Evolutionary conservation across 2,797 vertebrate genomes (phyloP).

Genomic region (Emys orbicularis): DNA sequence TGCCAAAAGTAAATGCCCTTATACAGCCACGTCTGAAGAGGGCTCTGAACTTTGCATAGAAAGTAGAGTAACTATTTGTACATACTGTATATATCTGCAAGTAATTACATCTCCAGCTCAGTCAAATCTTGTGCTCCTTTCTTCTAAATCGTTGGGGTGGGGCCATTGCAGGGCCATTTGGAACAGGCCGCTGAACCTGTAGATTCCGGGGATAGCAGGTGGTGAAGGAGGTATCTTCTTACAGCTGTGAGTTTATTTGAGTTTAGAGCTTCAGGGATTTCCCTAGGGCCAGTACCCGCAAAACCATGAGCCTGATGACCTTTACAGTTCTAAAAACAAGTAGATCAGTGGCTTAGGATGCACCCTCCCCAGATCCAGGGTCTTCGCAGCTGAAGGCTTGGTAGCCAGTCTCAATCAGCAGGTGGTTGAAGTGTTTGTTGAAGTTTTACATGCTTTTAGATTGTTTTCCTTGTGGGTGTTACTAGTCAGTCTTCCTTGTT

Average conservation of each 20-base stretch:
- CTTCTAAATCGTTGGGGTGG: accelerated
- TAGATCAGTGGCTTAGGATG: not conserved
- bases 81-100: not conserved
- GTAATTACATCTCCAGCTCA: not conserved
- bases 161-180: not conserved
- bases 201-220: not conserved
- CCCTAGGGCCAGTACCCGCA: not conserved
- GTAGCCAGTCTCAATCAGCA: not conserved
- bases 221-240: not conserved
- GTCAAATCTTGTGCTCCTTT: not conserved
- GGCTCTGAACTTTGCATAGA: not conserved
- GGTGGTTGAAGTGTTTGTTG: slow-evolving; percentile 41
- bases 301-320: not conserved
- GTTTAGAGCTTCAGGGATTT: not conserved
- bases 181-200: accelerated
- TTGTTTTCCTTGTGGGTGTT: not conserved
- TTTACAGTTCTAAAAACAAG: not conserved
- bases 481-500: not conserved
- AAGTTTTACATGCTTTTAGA: slow-evolving; percentile 5
- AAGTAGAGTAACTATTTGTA: not conserved
- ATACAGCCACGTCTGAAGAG: not conserved
- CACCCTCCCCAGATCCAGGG: not conserved
- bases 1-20: not conserved
- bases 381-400: slow-evolving; percentile 13
- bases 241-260: not conserved